Conservation (phyloP, 2,797 vertebrate genomes). For the Hydrocynus forskahlii region DNA sequence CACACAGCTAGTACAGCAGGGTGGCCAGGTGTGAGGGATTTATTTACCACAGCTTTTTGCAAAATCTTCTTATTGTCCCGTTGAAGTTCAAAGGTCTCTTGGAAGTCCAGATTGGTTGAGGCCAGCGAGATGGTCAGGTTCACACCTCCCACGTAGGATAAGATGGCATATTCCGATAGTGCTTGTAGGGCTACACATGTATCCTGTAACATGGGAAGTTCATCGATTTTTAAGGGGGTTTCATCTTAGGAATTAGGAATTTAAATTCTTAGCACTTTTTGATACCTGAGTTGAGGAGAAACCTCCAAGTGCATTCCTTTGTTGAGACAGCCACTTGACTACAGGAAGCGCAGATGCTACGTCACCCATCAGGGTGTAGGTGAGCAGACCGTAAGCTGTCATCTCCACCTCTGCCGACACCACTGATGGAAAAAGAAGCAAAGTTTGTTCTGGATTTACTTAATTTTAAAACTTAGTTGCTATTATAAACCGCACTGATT, state of each 20-base stretch:
- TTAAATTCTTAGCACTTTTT: neutral
- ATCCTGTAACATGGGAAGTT: slow-evolving; percentile 74
- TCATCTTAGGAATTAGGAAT: neutral
- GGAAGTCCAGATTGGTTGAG: slow-evolving; percentile 94
- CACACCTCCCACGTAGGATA: slow-evolving; percentile 88
- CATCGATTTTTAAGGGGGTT: neutral
- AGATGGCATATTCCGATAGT: slow-evolving; percentile 91
- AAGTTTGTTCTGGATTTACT: neutral
- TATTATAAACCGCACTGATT: neutral
- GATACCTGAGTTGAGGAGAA: slow-evolving; percentile 93
- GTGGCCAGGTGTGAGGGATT: neutral
- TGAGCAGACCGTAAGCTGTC: slow-evolving; percentile 91
- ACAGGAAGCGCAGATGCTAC: slow-evolving; percentile 90
- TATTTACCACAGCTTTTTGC: slow-evolving; percentile 86
- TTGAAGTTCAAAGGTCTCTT: slow-evolving; percentile 92
- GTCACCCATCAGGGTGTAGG: slow-evolving; percentile 87
- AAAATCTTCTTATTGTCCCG: slow-evolving; percentile 90
- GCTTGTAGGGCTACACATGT: slow-evolving; percentile 93
- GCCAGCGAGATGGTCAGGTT: slow-evolving; percentile 95
- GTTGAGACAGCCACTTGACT: slow-evolving; percentile 95
- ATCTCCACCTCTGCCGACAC: slow-evolving; percentile 94
- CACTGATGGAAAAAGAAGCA: slow-evolving; percentile 73
- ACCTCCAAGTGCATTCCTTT: slow-evolving; percentile 89
- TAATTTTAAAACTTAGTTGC: neutral
- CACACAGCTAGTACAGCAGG: slow-evolving; percentile 11